Evolutionary conservation across 92 coral and sea anemone species (phyloP).

Genomic region (Plumapathes pennacea): DNA sequence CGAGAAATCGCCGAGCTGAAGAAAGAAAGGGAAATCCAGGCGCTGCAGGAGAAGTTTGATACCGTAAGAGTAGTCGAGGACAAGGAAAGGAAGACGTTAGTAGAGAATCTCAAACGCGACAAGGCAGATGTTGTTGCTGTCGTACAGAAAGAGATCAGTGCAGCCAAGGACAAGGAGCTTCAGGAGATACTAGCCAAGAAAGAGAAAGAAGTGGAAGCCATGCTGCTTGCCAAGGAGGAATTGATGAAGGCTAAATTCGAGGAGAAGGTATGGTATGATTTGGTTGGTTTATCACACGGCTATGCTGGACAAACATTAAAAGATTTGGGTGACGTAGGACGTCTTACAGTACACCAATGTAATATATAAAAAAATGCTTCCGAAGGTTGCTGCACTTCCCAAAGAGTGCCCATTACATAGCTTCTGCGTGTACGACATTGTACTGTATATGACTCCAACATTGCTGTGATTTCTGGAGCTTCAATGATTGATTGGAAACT

Average conservation of each 20-base stretch:
- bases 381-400: neutral
- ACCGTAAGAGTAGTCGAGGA: slow-evolving; percentile 66
- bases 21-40: slow-evolving; percentile 77
- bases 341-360: too few species aligned
- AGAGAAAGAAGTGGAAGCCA: slow-evolving; percentile 66
- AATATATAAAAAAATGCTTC: neutral
- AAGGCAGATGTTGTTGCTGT: slow-evolving; percentile 97
- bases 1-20: slow-evolving; percentile 72
- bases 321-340: too few species aligned
- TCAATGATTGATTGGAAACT: too few species aligned
- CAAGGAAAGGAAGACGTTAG: slow-evolving; percentile 69
- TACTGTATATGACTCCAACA: too few species aligned
- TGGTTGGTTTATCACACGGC: neutral
- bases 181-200: slow-evolving; percentile 72
- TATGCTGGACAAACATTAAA: too few species aligned
- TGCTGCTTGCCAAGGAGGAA: slow-evolving; percentile 78
- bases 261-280: slow-evolving; percentile 65
- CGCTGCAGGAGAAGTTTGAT: slow-evolving; percentile 63
- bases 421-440: too few species aligned
- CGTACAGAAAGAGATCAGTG: slow-evolving; percentile 83
- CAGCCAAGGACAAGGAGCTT: slow-evolving; percentile 74
- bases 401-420: neutral
- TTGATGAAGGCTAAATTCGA: slow-evolving; percentile 71
- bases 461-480: too few species aligned
- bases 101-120: slow-evolving; percentile 86